Conservation (phyloP, 2,888 invertebrate genomes). For the Dicycla oo region DNA sequence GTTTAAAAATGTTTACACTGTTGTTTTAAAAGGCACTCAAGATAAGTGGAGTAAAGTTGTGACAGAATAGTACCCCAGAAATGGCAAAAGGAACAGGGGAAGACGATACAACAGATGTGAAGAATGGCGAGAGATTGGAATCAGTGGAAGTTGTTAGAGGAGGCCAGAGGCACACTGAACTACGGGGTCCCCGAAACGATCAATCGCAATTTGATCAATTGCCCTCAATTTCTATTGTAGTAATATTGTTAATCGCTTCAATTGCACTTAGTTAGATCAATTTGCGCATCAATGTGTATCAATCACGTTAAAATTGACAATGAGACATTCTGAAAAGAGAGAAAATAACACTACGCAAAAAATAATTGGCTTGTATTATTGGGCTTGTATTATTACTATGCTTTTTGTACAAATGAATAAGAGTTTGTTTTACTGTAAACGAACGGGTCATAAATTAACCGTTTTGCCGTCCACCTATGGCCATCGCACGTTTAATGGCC, state of each 20-base stretch:
- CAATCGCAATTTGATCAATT: too few species aligned
- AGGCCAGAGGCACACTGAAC: neutral
- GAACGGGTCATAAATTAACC: neutral
- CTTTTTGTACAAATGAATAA: too few species aligned
- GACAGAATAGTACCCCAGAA: neutral
- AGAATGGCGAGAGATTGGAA: neutral
- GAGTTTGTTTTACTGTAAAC: neutral
- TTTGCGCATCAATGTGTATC: too few species aligned
- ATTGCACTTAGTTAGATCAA: too few species aligned
- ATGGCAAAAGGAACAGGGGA: neutral
- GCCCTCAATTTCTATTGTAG: too few species aligned
- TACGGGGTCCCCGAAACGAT: too few species aligned
- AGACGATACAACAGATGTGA: neutral
- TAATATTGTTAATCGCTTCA: too few species aligned
- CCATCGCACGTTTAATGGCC: constrained; percentile 23
- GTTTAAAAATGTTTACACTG: too few species aligned
- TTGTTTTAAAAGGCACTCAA: neutral
- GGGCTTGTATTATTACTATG: neutral
- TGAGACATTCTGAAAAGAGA: too few species aligned
- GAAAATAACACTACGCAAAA: too few species aligned
- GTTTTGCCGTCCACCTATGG: neutral
- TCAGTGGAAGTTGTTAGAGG: too few species aligned
- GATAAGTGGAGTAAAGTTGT: neutral
- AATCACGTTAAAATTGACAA: too few species aligned
- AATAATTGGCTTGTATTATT: neutral